Base-by-base conservation (phyloP, 1,140 invertebrate genomes). In the Anastrepha ludens region DNA sequence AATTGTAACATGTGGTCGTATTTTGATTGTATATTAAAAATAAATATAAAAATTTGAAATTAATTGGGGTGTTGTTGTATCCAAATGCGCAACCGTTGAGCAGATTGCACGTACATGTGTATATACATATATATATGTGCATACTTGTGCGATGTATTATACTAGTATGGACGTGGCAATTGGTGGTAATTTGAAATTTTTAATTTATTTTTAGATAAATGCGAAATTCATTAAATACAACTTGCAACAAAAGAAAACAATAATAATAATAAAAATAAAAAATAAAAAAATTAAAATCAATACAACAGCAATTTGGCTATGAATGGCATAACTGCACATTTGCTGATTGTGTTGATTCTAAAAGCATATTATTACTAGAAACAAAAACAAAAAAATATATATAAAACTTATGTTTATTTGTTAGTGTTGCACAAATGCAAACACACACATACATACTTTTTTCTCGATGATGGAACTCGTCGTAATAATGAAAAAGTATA, bases 41-140 rank as follows among this genome's bases (percentile, higher is more conserved):
- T 86, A 86, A 86, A 86, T 86, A 86, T 86, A 62, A 86, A 86
- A 86, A 86, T 86, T 86, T 86, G 39, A 86, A 86, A 86, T 81
- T 81, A 81, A 50, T 81, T 55, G 47, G 7, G 7, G 50, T 29
- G n/a, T 81, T 81, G 74, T 81, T 81, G 74, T 13, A n/a, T 17
- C 17, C 47, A 7, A 74, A n/a, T 55, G 47, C 74, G 74, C 74
- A 81, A 81, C 74, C 7, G 47, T 55, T 50, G 47, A 20, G 7
- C 9, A 41, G 44, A 55, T 55, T 20, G 47, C 44, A 55, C 74
- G 44, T 55, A 50, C 15, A 50, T 9, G 17, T 50, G 7, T 20
- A 55, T 50, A 55, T n/a, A n/a, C n/a, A n/a, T 29, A 20, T 17
- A 78, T 13, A 47, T 50, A 74, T 4, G 15, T 17, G 39, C 70